Conservation (phyloP, 2,797 vertebrate genomes). For the Phoebastria nigripes region DNA sequence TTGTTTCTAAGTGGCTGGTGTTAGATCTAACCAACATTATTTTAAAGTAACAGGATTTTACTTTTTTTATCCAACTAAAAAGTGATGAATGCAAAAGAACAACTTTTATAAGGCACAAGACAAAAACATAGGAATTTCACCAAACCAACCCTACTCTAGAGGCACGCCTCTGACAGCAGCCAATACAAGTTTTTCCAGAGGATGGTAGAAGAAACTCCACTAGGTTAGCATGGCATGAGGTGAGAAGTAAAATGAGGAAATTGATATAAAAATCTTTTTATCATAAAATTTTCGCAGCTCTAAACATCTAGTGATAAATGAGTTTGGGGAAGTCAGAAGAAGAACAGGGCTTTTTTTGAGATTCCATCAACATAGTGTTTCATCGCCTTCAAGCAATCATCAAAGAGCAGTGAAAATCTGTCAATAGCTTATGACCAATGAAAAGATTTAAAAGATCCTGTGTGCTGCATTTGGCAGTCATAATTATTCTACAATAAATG, state of each 20-base stretch:
- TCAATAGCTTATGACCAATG: not conserved
- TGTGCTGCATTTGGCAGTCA: not conserved
- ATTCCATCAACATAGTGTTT: not conserved
- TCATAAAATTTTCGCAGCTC: not conserved
- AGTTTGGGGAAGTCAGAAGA: not conserved
- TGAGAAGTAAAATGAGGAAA: not conserved
- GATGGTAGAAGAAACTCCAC: not conserved
- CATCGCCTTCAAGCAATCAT: not conserved
- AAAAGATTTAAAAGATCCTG: not conserved
- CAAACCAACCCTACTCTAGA: not conserved
- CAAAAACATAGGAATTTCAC: not conserved
- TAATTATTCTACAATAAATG: not conserved
- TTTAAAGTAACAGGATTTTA: not conserved
- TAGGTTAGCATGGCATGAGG: not conserved
- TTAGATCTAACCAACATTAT: not conserved
- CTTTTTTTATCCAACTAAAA: not conserved
- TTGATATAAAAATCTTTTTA: not conserved
- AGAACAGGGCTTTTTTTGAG: not conserved
- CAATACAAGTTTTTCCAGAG: not conserved
- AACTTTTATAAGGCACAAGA: not conserved
- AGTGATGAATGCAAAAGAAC: not conserved
- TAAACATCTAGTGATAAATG: not conserved
- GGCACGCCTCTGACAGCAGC: not conserved
- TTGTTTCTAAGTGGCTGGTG: not conserved
- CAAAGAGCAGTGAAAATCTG: not conserved